Evolutionary conservation across 2,888 invertebrate species (phyloP).

Genomic region (Campoplex nolae): DNA sequence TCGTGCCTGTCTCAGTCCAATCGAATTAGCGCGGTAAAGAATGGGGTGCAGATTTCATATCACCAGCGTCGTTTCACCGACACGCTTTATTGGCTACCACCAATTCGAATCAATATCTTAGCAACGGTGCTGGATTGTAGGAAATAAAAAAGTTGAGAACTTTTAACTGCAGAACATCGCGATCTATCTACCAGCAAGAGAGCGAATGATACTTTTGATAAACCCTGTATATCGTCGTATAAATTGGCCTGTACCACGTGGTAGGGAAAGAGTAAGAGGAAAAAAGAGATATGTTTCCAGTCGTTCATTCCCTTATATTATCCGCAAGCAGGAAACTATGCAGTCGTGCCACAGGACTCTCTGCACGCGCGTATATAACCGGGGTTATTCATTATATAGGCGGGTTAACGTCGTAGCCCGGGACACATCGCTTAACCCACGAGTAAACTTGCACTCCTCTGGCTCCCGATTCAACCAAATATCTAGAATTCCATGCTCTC

Average conservation of each 20-base stretch:
- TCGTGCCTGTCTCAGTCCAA: no score
- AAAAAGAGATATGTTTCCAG: conserved; percentile 25
- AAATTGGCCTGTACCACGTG: neutral
- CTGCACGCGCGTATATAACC: conserved; percentile 35
- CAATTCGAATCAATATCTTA: neutral
- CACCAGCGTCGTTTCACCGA: no score
- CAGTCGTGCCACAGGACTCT: conserved; percentile 23
- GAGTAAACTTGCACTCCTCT: conserved; percentile 55
- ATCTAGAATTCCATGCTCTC: conserved; percentile 43
- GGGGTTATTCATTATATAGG: conserved; percentile 55
- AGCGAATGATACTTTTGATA: neutral
- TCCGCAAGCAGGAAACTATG: conserved; percentile 30
- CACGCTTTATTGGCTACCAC: neutral
- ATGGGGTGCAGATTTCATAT: no score
- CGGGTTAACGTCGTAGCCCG: conserved; percentile 39
- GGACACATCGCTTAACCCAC: conserved; percentile 26
- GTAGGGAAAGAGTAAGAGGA: conserved; percentile 1
- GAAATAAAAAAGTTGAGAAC: neutral
- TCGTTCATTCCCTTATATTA: conserved; percentile 37
- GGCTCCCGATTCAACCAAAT: conserved; percentile 52
- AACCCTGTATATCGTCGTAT: neutral
- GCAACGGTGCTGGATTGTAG: neutral
- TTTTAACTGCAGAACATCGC: neutral
- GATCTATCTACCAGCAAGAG: neutral
- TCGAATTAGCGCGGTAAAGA: no score